phyloP scores from a whole-genome alignment of 2,888 invertebrate species.

The Cantharis flavilabris region DNA sequence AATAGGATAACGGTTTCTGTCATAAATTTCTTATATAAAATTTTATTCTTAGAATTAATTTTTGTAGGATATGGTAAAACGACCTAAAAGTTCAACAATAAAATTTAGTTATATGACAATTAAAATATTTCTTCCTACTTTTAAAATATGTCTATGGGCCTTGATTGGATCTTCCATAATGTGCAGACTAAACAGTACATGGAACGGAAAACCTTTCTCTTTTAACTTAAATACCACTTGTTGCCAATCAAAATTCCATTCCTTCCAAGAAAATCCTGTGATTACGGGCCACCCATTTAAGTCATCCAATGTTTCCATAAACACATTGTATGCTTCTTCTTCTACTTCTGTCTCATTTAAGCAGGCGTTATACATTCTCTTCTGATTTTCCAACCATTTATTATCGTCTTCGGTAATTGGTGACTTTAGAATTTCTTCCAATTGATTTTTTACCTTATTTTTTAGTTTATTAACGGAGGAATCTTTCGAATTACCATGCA shows the following conservation, averaged over 20 bases:
- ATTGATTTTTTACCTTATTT: constrained; percentile 1
- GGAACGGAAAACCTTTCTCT: constrained; percentile 63
- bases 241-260: constrained; percentile 40
- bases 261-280: constrained; percentile 36
- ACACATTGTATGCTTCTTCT: constrained; percentile 16
- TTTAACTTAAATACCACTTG: constrained; percentile 62
- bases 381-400: constrained; percentile 8
- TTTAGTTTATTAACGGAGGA: neutral
- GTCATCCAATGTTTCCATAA: constrained; percentile 37
- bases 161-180: neutral
- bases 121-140: neutral
- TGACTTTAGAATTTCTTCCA: constrained; percentile 7
- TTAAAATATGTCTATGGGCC: neutral
- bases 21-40: constrained; percentile 31
- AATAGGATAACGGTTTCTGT: constrained; percentile 37
- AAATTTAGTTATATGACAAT: neutral
- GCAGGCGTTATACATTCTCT: constrained; percentile 36
- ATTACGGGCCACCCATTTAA: constrained; percentile 46
- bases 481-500: constrained; percentile 8
- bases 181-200: neutral
- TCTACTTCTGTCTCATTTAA: constrained; percentile 34
- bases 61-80: neutral
- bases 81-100: neutral
- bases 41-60: neutral
- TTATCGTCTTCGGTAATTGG: constrained; percentile 8